Evolutionary conservation across 2,113 vertebrate species (phyloP).

Genomic region (Ochotona princeps): DNA sequence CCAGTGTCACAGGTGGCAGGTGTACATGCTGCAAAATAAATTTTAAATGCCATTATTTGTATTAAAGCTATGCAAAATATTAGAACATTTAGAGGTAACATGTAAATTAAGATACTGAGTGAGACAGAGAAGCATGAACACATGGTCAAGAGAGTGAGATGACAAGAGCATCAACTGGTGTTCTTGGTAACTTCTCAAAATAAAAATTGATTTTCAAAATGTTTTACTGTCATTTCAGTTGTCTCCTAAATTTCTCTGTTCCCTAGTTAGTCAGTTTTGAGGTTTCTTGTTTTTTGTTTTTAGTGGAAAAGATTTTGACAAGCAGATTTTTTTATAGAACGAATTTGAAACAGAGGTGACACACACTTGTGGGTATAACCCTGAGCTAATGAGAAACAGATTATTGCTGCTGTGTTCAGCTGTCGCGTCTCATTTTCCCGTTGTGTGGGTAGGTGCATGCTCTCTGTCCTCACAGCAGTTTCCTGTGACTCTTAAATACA

Average conservation of each 20-base stretch:
- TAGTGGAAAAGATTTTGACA: slow-evolving; percentile 26
- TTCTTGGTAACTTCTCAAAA: not conserved
- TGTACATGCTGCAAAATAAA: too few species aligned
- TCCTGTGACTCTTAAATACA: not conserved
- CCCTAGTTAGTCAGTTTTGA: slow-evolving; percentile 8
- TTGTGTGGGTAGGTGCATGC: not conserved
- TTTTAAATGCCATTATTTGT: too few species aligned
- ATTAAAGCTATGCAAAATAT: too few species aligned
- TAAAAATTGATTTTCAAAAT: slow-evolving; percentile 9
- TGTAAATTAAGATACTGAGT: not conserved
- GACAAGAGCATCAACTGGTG: not conserved
- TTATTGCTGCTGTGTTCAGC: not conserved
- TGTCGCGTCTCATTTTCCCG: not conserved
- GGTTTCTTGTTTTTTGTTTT: not conserved
- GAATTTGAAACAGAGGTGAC: slow-evolving; percentile 21
- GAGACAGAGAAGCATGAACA: not conserved
- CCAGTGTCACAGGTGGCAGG: too few species aligned
- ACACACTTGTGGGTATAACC: not conserved
- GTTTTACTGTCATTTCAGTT: slow-evolving; percentile 25
- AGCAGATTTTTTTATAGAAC: not conserved
- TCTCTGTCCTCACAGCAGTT: not conserved
- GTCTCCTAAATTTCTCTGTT: slow-evolving; percentile 19
- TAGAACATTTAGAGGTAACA: not conserved
- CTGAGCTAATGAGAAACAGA: not conserved
- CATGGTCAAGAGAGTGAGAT: not conserved